Evolutionary conservation across 2,888 invertebrate genomes (phyloP).

Genomic region (Eurytoma californica): DNA sequence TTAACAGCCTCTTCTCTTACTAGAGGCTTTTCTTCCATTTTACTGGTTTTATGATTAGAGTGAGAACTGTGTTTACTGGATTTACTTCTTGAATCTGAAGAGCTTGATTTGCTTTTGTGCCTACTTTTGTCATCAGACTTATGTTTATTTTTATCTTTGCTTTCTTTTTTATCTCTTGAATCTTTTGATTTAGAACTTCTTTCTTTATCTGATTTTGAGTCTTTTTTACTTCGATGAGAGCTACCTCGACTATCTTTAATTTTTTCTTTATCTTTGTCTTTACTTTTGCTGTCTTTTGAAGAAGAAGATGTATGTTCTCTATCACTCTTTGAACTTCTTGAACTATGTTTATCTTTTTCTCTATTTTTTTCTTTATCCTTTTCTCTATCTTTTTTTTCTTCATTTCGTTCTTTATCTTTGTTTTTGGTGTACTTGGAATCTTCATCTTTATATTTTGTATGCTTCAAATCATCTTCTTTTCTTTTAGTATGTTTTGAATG

Average conservation of each 20-base stretch:
- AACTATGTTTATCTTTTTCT: conserved; percentile 63
- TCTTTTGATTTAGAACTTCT: conserved; percentile 60
- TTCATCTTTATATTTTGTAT: conserved; percentile 55
- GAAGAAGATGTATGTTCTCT: conserved; percentile 63
- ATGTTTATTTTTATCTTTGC: conserved; percentile 61
- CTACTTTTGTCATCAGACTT: conserved; percentile 62
- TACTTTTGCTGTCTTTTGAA: conserved; percentile 57
- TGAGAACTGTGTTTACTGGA: conserved; percentile 60
- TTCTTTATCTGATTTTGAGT: conserved; percentile 59
- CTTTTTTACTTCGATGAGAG: conserved; percentile 55
- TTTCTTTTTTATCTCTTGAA: conserved; percentile 57
- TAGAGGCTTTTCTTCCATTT: conserved; percentile 48
- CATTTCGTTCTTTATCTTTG: conserved; percentile 48
- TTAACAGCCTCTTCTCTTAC: conserved; percentile 51
- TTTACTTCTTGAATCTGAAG: conserved; percentile 62
- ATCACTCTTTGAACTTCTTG: conserved; percentile 60
- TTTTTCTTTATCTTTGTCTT: conserved; percentile 51
- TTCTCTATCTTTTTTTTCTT: conserved; percentile 57
- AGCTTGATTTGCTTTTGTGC: conserved; percentile 65
- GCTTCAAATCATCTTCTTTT: conserved; percentile 48
- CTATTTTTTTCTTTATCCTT: conserved; percentile 58
- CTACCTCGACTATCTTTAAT: conserved; percentile 55
- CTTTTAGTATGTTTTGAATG: conserved; percentile 57
- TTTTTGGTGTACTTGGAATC: conserved; percentile 44
- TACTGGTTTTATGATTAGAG: conserved; percentile 67